Evolutionary conservation across 2,113 vertebrate species (phyloP).

Genomic region (Lophochroa leadbeateri): DNA sequence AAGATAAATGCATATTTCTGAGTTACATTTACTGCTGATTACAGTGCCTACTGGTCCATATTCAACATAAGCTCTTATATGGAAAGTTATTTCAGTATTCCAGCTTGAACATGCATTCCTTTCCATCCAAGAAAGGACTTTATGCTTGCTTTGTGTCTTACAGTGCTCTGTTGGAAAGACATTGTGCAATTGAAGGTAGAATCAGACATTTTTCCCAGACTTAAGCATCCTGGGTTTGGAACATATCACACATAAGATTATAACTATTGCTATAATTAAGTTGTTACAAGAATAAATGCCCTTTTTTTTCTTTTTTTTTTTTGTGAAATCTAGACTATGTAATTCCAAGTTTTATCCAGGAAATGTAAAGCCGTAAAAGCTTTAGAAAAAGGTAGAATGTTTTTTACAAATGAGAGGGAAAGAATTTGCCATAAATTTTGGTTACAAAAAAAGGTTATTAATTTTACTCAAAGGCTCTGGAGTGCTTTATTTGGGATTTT

Average conservation of each 20-base stretch:
- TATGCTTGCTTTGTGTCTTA: background rate
- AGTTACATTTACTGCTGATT: background rate
- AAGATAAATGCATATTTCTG: background rate
- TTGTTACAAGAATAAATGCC: background rate
- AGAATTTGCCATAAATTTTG: background rate
- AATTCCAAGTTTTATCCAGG: background rate
- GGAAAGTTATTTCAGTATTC: background rate
- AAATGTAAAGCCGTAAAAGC: background rate
- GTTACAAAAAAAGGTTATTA: background rate
- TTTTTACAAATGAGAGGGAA: background rate
- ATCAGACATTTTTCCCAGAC: background rate
- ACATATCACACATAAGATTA: background rate
- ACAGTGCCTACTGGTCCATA: background rate
- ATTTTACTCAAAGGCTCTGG: background rate
- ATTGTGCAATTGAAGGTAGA: background rate
- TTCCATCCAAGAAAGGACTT: background rate
- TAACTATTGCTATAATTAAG: background rate
- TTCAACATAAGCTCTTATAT: background rate
- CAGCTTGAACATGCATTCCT: background rate
- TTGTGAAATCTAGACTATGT: accelerated
- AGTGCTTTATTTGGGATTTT: background rate
- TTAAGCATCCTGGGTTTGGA: background rate
- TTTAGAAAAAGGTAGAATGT: background rate
- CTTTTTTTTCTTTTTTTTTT: background rate
- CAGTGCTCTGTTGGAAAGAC: background rate